Conservation (phyloP, 2,888 invertebrate genomes). For the Willowsia nigromaculata region DNA sequence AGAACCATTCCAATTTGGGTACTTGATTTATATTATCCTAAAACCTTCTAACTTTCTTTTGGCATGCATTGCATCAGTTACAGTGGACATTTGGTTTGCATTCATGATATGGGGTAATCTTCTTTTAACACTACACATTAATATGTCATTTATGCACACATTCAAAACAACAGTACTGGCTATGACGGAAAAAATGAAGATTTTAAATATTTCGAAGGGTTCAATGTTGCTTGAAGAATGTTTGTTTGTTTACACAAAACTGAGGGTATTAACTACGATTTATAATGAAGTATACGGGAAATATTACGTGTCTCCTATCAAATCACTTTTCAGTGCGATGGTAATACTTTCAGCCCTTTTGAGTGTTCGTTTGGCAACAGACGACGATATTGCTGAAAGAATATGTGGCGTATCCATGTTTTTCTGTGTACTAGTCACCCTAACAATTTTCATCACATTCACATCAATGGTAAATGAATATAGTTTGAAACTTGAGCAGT, state of each 20-base stretch:
- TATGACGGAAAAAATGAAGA: no score
- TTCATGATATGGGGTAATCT: background rate
- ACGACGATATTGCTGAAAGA: background rate
- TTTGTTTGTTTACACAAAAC: background rate
- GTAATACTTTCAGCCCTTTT: background rate
- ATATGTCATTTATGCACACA: slow-evolving; percentile 11
- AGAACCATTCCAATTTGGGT: background rate
- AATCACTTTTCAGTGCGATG: background rate
- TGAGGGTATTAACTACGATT: background rate
- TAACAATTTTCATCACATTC: background rate
- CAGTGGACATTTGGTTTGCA: background rate
- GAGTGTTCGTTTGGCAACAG: background rate
- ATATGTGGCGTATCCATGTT: background rate
- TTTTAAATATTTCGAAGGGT: no score
- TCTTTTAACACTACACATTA: background rate
- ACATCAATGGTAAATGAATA: background rate
- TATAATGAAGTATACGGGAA: slow-evolving; percentile 7
- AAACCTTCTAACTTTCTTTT: background rate
- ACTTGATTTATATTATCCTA: background rate
- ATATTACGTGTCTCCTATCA: background rate
- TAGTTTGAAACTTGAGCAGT: background rate
- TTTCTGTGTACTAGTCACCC: background rate
- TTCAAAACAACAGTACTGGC: background rate
- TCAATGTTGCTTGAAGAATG: no score
- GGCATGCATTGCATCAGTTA: background rate